Evolutionary conservation across 1,140 invertebrate genomes (phyloP), one percentile per base, ranked within the genome.

Genomic region (Pseudobourletiella spinata): DNA sequence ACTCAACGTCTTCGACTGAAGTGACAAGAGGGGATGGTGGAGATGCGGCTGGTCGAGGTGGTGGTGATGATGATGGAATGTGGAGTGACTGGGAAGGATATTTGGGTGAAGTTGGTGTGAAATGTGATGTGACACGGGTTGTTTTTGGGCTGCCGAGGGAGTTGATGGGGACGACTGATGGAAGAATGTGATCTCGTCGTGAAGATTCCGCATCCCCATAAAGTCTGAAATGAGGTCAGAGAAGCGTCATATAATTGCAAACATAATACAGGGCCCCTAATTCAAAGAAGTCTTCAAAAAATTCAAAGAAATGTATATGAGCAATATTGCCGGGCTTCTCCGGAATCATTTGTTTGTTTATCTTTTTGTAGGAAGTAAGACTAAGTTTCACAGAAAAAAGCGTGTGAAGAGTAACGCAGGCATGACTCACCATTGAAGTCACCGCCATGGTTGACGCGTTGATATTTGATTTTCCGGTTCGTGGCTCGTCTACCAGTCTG

Each of bases 391-490:
- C 18, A 3, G n/a, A 8, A n/a, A n/a, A 48, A n/a, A 59, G 24
- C 18, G 8, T 4, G 50, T 11, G 50, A n/a, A n/a, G n/a, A n/a
- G n/a, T n/a, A n/a, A n/a, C n/a, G n/a, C n/a, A n/a, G n/a, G n/a
- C n/a, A n/a, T n/a, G 0, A 44, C 61, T 67, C 57, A 67, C 66
- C 66, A 46, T 51, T 64, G 52, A 67, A 67, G 44, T 67, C 66
- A 43, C 58, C 58, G 15, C 52, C 62, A 30, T 67, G 61, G 61
- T 67, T 67, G 43, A 67, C 66, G 20, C 62, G 59, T 56, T 67
- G 66, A 61, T 67, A 67, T 46, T 67, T 67, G 30, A 46, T 59
- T 63, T 67, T 67, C 42, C 61, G 61, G 46, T 52, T 61, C n/a
- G 51, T 55, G 22, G 22, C 56, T 22, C 59, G 54, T 18, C 35